Percentiles rank a stretch among this genome's conserved stretches.
These are phyloP conservation scores for Neoaliturus tenellus DNA, from an alignment of 2,888 invertebrate genomes.

Conservation along the genomic window DNA sequence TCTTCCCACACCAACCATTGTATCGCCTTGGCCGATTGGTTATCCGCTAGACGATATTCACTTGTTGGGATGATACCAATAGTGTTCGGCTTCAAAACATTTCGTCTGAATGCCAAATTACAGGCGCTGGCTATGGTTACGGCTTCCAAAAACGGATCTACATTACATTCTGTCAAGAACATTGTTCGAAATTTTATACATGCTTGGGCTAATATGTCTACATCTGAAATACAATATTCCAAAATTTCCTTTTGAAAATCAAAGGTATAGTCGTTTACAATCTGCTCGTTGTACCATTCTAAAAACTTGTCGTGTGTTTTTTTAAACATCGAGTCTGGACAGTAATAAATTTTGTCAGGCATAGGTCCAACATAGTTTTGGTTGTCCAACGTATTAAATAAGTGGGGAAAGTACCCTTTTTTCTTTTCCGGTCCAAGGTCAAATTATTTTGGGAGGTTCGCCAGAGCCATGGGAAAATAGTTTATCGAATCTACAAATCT, in stretches of 20 bases:
- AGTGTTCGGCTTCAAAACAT: conserved; percentile 66
- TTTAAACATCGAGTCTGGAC: conserved; percentile 62
- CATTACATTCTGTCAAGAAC: conserved; percentile 62
- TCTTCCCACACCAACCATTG: conserved; percentile 41
- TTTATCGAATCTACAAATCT: conserved; percentile 59
- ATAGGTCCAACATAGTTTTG: conserved; percentile 64
- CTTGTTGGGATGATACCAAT: conserved; percentile 67
- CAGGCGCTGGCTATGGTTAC: conserved; percentile 66
- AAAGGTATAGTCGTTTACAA: too few species aligned
- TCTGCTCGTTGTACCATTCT: too few species aligned
- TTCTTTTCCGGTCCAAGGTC: conserved; percentile 61
- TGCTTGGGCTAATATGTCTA: too few species aligned
- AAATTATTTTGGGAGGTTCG: conserved; percentile 66
- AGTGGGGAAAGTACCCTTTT: conserved; percentile 67
- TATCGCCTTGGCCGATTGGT: conserved; percentile 64
- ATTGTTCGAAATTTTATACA: conserved; percentile 66
- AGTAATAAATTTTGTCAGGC: conserved; percentile 63
- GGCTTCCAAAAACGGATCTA: conserved; percentile 67
- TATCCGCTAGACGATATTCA: conserved; percentile 67
- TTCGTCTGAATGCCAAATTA: conserved; percentile 60
- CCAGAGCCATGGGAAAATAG: conserved; percentile 67
- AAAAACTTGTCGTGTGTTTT: too few species aligned
- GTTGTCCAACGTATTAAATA: conserved; percentile 66
- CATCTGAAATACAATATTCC: conserved; percentile 62
- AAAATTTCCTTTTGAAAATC: conserved; percentile 67